These are phyloP conservation scores for Ochlodes sylvanus DNA, from an alignment of 2,888 invertebrate genomes.

Conservation along the genomic window DNA sequence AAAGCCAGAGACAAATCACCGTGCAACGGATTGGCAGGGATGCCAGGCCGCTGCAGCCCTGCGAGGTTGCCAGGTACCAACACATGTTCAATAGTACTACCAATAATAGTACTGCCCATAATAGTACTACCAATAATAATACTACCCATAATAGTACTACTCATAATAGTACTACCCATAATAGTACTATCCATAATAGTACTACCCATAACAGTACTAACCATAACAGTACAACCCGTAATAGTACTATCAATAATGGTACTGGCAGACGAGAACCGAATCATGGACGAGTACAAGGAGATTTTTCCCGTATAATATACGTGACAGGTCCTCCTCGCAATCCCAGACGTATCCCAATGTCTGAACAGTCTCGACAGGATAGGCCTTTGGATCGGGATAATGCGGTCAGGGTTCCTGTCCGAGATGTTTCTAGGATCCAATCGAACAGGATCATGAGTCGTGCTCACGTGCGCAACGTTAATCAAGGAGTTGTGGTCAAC, in stretches of 20 bases:
- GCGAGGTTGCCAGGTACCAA: constrained; percentile 78
- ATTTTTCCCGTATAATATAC: no score
- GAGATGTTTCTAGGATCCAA: constrained; percentile 63
- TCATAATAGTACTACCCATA: no score
- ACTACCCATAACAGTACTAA: no score
- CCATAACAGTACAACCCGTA: no score
- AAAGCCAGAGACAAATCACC: constrained; percentile 76
- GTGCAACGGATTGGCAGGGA: constrained; percentile 85
- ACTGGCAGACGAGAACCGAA: no score
- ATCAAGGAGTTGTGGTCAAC: constrained; percentile 53
- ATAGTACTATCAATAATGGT: no score
- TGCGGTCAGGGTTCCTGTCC: constrained; percentile 63
- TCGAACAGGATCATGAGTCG: constrained; percentile 52
- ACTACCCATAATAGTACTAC: no score
- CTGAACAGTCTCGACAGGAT: constrained; percentile 58
- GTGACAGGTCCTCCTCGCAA: constrained; percentile 53
- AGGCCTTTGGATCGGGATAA: constrained; percentile 65
- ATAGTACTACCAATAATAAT: no score
- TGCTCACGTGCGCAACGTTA: constrained; percentile 51
- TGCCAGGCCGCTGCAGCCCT: constrained; percentile 79
- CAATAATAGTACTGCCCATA: no score
- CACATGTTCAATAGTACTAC: constrained; percentile 70
- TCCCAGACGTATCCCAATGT: constrained; percentile 65
- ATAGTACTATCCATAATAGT: no score
- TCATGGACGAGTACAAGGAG: no score